Evolutionary conservation across 2,113 vertebrate genomes (phyloP).

Genomic region (Sisor rabdophorus): DNA sequence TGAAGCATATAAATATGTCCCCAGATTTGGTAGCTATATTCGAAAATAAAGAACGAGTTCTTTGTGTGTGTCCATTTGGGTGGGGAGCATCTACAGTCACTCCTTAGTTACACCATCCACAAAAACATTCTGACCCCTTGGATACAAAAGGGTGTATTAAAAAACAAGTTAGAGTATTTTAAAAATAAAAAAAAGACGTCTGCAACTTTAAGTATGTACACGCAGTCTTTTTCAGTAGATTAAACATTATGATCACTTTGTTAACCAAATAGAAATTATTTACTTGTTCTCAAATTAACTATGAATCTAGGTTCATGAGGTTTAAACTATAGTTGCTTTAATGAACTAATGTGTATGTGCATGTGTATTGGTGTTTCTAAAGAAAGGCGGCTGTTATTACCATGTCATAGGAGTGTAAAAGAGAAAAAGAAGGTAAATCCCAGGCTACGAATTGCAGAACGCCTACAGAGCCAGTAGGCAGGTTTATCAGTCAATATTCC

Average conservation of each 20-base stretch:
- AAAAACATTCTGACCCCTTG: neutral
- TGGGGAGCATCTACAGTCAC: neutral
- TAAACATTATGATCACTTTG: slow-evolving; percentile 55
- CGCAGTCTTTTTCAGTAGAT: slow-evolving; percentile 28
- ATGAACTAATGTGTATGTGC: slow-evolving; percentile 30
- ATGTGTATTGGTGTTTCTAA: slow-evolving; percentile 29
- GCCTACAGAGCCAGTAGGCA: slow-evolving; percentile 44
- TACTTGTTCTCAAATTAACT: slow-evolving; percentile 66
- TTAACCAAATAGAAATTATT: slow-evolving; percentile 64
- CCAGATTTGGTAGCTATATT: neutral
- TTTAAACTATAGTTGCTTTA: slow-evolving; percentile 37
- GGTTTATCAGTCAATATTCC: slow-evolving; percentile 58
- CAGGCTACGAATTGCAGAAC: slow-evolving; percentile 25
- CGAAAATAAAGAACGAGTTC: neutral
- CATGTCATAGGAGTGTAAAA: slow-evolving; percentile 23
- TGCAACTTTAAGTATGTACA: slow-evolving; percentile 22
- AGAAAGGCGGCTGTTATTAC: slow-evolving; percentile 22
- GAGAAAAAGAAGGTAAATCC: neutral
- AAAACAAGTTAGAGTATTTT: neutral
- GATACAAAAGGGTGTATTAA: neutral
- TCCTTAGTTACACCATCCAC: neutral
- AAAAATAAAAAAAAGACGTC: slow-evolving; percentile 3
- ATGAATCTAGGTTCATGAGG: slow-evolving; percentile 50
- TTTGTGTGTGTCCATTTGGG: neutral
- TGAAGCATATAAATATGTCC: neutral